phyloP scores from a whole-genome alignment of 1,140 invertebrate species.

The Pseudomyrmex flavicornis region DNA sequence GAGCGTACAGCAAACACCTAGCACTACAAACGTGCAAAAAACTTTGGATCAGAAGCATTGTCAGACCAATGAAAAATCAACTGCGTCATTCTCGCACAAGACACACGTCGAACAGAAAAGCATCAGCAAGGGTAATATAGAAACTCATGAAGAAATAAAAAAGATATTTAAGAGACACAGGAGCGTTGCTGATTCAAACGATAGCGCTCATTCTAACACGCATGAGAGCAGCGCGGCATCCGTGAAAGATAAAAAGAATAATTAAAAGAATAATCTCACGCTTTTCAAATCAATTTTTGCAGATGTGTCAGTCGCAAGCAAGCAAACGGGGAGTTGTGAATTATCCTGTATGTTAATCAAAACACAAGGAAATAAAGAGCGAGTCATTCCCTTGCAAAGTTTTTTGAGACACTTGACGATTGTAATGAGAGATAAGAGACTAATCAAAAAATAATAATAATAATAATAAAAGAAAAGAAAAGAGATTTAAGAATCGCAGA shows the following conservation, averaged over 20 bases:
- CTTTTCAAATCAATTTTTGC: not conserved
- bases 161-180: slow-evolving; percentile 75
- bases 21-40: not conserved
- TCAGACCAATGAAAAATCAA: slow-evolving; percentile 21
- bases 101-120: slow-evolving; percentile 9
- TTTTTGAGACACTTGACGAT: slow-evolving; percentile 6
- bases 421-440: slow-evolving; percentile 42
- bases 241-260: slow-evolving; percentile 73
- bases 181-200: too few relatives aligned
- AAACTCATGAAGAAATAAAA: slow-evolving; percentile 65
- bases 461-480: slow-evolving; percentile 1
- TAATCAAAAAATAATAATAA: slow-evolving; percentile 31
- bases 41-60: slow-evolving; percentile 44
- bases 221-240: slow-evolving; percentile 46
- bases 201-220: slow-evolving; percentile 4
- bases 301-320: too few relatives aligned
- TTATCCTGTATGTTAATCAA: slow-evolving; percentile 47
- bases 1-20: not conserved
- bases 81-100: not conserved
- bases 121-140: slow-evolving; percentile 49
- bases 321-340: not conserved
- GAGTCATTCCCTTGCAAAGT: not conserved
- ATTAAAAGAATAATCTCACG: slow-evolving; percentile 60
- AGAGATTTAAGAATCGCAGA: slow-evolving; percentile 4
- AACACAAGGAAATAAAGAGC: slow-evolving; percentile 7